Base-by-base conservation (phyloP, 2,888 invertebrate genomes). In the Drosophila tanythrix region DNA sequence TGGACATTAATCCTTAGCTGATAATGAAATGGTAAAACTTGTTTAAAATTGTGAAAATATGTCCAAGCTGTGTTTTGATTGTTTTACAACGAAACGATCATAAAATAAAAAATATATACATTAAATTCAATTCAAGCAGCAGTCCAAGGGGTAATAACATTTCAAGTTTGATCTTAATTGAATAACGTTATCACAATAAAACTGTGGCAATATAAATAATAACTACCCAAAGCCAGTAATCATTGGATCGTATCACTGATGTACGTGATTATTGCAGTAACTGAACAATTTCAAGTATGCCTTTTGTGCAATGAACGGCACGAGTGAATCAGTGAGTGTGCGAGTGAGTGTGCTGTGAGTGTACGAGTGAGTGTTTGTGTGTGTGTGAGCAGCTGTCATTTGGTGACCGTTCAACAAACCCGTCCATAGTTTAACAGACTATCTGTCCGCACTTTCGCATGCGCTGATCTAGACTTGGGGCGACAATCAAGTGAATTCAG, bases 221-320 rank as follows among this genome's bases (percentile, higher is more conserved):
- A 33, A 46, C 6, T 29, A 36, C 21, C 31, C 52, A 13, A 27
- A 56, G 59, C 50, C 74, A 60, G 79, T 70, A 60, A 56, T 61
- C 68, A 71, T 53, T 52, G 55, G 52, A 74, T 67, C 70, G 71
- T 71, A 79, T 67, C 74, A 29, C 56, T 78, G 71, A 64, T 79
- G 60, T 51, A 67, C 62, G 66, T 62, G 71, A 60, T 76, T 67
- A 76, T 62, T 70, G 82, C 83, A 74, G 57, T 73, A 73, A 67
- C 13, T 52, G 50, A 76, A 67, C 73, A 60, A 84, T 84, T 82
- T 71, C 65, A 79, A 58, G 51, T 76, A 83, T 86, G 76, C 70
- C 70, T 66, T 81, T 64, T 81, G 76, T 68, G 87, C 81, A 77
- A 75, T 72, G 58, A 73, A 18, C 55, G 55, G 35, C 65, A 36